phyloP scores from a whole-genome alignment of 2,797 vertebrate species.

The Graptemys geographica region DNA sequence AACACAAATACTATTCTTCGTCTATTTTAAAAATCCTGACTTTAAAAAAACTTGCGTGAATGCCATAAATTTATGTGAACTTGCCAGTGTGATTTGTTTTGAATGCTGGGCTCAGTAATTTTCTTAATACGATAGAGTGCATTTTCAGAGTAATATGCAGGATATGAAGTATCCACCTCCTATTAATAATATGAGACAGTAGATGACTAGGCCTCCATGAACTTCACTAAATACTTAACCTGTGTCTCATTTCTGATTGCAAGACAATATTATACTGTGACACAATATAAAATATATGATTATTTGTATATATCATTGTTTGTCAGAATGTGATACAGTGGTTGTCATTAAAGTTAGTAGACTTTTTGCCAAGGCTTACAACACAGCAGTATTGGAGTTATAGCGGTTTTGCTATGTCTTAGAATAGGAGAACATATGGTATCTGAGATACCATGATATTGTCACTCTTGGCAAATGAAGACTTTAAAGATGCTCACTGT shows the following conservation, averaged over 20 bases:
- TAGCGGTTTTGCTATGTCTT: background rate
- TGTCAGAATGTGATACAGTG: background rate
- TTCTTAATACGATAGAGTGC: constrained; percentile 16
- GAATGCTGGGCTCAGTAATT: background rate
- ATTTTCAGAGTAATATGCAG: background rate
- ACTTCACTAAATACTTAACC: background rate
- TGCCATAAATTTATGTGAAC: background rate
- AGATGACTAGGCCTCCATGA: background rate
- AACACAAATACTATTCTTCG: background rate
- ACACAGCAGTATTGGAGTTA: background rate
- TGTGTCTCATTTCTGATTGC: constrained; percentile 44
- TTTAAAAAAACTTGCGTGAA: background rate
- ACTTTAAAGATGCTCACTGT: background rate
- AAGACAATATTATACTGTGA: background rate
- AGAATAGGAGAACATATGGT: background rate
- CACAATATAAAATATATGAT: background rate
- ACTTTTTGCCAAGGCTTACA: background rate
- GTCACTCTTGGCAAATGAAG: background rate
- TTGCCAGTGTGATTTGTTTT: constrained; percentile 10
- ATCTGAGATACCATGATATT: constrained; percentile 12
- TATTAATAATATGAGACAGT: constrained; percentile 7
- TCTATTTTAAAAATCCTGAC: background rate
- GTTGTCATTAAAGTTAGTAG: background rate
- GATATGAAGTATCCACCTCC: background rate
- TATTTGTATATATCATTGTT: constrained; percentile 27